Percentiles rank a stretch among this genome's conserved stretches.
These are phyloP conservation scores for Pycnomerus fuliginosus DNA, from an alignment of 2,888 invertebrate genomes.

Conservation along the genomic window DNA sequence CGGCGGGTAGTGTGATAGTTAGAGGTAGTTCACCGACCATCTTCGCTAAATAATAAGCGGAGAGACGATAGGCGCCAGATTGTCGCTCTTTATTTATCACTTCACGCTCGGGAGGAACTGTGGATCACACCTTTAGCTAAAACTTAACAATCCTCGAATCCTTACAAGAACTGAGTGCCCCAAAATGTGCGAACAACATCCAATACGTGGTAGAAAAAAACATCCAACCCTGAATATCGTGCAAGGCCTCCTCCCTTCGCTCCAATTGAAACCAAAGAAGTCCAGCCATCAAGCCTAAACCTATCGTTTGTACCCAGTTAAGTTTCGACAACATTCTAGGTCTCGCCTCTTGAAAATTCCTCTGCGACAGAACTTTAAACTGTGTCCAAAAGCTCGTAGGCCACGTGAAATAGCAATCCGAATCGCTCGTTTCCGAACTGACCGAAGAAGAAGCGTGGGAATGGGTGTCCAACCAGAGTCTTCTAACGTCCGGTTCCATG, in stretches of 20 bases:
- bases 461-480: conserved; percentile 69
- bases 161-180: conserved; percentile 77
- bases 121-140: no score
- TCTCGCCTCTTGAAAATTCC: conserved; percentile 74
- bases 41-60: conserved; percentile 79
- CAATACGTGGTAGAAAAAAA: conserved; percentile 81
- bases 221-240: conserved; percentile 82
- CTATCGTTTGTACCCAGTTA: conserved; percentile 75
- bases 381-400: conserved; percentile 80
- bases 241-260: conserved; percentile 71
- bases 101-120: conserved; percentile 77
- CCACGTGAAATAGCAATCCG: conserved; percentile 66
- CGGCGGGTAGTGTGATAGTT: conserved; percentile 71
- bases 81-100: conserved; percentile 78
- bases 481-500: conserved; percentile 63
- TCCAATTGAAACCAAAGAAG: conserved; percentile 77
- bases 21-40: conserved; percentile 78
- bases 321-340: conserved; percentile 74
- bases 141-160: no score
- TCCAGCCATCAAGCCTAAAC: conserved; percentile 70
- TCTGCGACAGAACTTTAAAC: conserved; percentile 70
- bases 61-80: conserved; percentile 75
- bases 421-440: conserved; percentile 60
- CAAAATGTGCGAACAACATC: conserved; percentile 79
- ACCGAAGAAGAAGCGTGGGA: conserved; percentile 66